Evolutionary conservation across 2,113 vertebrate species (phyloP), one percentile per base, ranked within the genome.

Genomic region (Ondatra zibethicus): DNA sequence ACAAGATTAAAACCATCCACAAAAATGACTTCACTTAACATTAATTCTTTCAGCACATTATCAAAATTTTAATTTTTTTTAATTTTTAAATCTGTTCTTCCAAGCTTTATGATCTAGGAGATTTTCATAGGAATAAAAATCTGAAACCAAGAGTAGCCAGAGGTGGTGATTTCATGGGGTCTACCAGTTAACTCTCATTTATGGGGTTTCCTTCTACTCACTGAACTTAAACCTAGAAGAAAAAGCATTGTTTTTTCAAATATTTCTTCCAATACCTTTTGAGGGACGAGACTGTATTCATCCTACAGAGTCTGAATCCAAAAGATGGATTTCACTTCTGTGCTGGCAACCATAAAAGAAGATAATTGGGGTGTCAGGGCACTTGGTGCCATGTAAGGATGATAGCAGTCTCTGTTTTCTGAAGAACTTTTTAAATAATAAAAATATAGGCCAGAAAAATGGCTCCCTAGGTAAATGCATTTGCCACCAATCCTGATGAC

Each of bases 41-140:
- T 55, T 84, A 58, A 50, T 76, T 29, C 25, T 96, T 89, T 85
- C 21, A 86, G 45, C 39, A 92, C 92, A 91, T 52, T 31, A 45
- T 6, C 80, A 89, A 88, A 45, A 75, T 93, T 93, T 80, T 87
- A 90, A 52, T n/a, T n/a, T n/a, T n/a, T n/a, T n/a, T 85, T 85
- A n/a, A 0, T 52, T n/a, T 23, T 96, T 91, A 39, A 81, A 70
- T 66, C 39, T 76, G 25, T 87, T 78, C 39, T 96, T 93, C 42
- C 33, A 77, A 66, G 88, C 7, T 63, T 21, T 84, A 61, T 39
- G 31, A 52, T 9, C 77, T 77, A 65, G 39, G 76, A 88, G 29
- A 91, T 78, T 87, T 97, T 89, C 92, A 58, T 91, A 89, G 58
- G 12, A 93, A 93, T 92, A 81, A 76, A 95, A 90, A 50, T 85